phyloP scores from a whole-genome alignment of 1,140 invertebrate genomes.

The Theocolax elegans region DNA sequence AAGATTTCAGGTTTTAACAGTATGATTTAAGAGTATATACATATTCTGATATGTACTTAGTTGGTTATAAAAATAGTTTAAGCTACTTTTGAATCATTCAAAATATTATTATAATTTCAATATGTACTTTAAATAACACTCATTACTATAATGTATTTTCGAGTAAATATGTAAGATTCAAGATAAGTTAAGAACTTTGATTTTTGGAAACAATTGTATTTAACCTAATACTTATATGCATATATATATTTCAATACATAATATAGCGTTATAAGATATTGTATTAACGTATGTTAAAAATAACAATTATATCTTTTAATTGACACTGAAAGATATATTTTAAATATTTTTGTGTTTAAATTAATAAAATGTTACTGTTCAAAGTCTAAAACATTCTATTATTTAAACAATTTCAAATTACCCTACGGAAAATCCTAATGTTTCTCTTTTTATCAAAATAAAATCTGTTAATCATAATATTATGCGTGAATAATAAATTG shows the following conservation, averaged over 20 bases:
- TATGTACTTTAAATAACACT: too few relatives aligned
- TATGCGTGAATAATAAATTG: too few relatives aligned
- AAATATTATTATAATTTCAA: too few relatives aligned
- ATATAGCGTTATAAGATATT: not conserved
- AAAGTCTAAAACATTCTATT: not conserved
- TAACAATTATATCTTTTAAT: not conserved
- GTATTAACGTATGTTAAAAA: not conserved
- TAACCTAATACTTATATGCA: too few relatives aligned
- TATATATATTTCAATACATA: not conserved
- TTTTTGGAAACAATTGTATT: not conserved
- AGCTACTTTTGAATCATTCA: too few relatives aligned
- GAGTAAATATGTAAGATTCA: not conserved
- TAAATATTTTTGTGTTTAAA: conserved; percentile 15
- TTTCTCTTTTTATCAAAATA: not conserved
- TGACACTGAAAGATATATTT: not conserved
- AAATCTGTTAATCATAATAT: too few relatives aligned
- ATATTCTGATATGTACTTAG: conserved; percentile 10
- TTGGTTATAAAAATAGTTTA: not conserved
- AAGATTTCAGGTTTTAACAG: conserved; percentile 8
- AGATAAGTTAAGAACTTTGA: not conserved
- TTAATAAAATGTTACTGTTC: conserved; percentile 22
- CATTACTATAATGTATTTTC: conserved; percentile 19
- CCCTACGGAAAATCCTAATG: not conserved
- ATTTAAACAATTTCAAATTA: not conserved
- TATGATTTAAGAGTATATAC: not conserved